These are phyloP conservation scores for Ispidina lecontei DNA, from an alignment of 2,797 vertebrate genomes.

Conservation along the genomic window DNA sequence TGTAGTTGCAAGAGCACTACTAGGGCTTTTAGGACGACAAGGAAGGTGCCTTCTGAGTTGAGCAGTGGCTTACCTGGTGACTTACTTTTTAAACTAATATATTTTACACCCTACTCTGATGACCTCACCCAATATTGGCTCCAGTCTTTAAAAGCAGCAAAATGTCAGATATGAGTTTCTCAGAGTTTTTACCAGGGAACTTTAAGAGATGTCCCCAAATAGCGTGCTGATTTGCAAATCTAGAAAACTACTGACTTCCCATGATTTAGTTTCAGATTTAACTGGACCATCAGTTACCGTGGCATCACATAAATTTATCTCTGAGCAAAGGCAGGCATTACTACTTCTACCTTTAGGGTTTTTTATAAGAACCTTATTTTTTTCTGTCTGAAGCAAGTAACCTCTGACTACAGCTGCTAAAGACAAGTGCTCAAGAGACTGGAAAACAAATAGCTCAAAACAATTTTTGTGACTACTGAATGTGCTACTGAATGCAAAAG, in stretches of 20 bases:
- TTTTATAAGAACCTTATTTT: background rate
- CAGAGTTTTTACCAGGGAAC: background rate
- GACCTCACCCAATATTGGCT: background rate
- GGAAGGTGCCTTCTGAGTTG: background rate
- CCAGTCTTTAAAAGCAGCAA: background rate
- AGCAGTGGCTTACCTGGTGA: background rate
- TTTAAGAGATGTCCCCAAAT: background rate
- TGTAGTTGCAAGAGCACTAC: background rate
- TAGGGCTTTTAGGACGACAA: background rate
- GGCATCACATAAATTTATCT: background rate
- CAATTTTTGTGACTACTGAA: background rate
- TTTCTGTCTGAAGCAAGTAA: background rate
- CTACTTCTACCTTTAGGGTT: background rate
- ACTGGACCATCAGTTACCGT: background rate
- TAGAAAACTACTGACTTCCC: background rate
- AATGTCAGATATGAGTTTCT: background rate
- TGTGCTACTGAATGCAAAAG: background rate
- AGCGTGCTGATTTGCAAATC: background rate
- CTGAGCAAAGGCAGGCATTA: background rate
- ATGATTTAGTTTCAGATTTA: background rate
- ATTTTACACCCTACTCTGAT: background rate
- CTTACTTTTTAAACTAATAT: background rate
- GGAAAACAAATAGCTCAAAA: background rate
- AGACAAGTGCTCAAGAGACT: background rate
- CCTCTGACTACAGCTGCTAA: background rate